These are phyloP conservation scores for Penelope pileata DNA, from an alignment of 2,113 vertebrate species.

Conservation along the genomic window DNA sequence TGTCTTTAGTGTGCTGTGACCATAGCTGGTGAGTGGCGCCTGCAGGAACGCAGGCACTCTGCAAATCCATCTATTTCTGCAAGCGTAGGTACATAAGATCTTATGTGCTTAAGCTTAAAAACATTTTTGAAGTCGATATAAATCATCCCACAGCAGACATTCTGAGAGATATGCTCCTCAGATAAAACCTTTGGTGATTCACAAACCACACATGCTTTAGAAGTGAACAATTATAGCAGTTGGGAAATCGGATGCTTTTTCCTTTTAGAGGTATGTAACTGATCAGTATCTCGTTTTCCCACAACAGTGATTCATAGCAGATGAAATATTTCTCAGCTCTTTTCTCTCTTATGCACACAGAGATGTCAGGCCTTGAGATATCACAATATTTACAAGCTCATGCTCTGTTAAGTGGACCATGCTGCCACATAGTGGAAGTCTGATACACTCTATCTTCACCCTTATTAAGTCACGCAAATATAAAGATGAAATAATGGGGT, in stretches of 20 bases:
- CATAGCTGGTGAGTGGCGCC: background rate
- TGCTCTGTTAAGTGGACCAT: slow-evolving; percentile 81
- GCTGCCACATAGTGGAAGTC: slow-evolving; percentile 89
- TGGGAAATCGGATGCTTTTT: background rate
- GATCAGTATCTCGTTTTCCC: slow-evolving; percentile 5
- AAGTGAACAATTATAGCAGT: background rate
- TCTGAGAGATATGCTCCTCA: background rate
- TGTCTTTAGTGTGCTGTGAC: background rate
- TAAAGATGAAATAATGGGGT: slow-evolving; percentile 74
- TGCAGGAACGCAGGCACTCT: background rate
- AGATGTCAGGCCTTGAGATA: background rate
- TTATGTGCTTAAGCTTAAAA: background rate
- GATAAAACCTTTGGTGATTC: background rate
- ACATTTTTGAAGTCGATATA: background rate
- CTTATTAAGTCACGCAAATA: slow-evolving; percentile 5
- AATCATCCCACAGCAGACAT: background rate
- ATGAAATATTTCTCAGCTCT: slow-evolving; percentile 23
- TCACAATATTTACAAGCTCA: background rate
- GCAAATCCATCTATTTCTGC: background rate
- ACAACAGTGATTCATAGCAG: background rate
- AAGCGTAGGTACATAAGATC: background rate
- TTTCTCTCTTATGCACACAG: background rate
- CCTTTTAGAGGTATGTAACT: background rate
- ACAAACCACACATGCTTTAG: background rate
- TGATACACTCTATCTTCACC: background rate